A percentile compares a stretch with the other conserved stretches of the same genome.
These are phyloP conservation scores for Chroicocephalus ridibundus DNA, from an alignment of 2,113 vertebrate genomes.

Conservation along the genomic window DNA sequence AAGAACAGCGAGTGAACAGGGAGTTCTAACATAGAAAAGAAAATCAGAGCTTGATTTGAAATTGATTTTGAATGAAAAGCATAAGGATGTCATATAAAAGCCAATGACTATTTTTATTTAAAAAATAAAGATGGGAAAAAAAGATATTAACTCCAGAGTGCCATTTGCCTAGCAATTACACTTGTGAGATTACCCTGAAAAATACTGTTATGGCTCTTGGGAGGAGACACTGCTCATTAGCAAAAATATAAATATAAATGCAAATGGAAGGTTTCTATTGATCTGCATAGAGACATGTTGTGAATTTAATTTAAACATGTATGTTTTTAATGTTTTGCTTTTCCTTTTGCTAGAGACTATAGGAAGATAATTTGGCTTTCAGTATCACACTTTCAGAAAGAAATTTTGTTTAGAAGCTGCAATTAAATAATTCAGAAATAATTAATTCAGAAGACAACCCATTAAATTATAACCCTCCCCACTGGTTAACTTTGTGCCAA, in stretches of 20 bases:
- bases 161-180: background rate
- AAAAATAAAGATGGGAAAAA: background rate
- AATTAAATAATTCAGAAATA: slow-evolving; percentile 83
- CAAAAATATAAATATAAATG: slow-evolving; percentile 50
- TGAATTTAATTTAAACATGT: slow-evolving; percentile 18
- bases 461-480: slow-evolving; percentile 82
- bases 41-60: slow-evolving; percentile 29
- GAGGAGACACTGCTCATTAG: slow-evolving; percentile 5
- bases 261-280: background rate
- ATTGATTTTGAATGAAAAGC: background rate
- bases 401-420: slow-evolving; percentile 76
- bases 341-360: background rate
- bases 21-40: background rate
- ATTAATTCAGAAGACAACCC: slow-evolving; percentile 83
- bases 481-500: slow-evolving; percentile 79
- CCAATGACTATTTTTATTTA: slow-evolving; percentile 4
- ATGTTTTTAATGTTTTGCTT: background rate
- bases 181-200: slow-evolving; percentile 8
- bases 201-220: background rate
- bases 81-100: background rate
- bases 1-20: background rate
- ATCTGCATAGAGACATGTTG: background rate
- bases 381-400: slow-evolving; percentile 48
- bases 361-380: slow-evolving; percentile 22
- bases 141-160: background rate